Evolutionary conservation across 2,888 invertebrate species (phyloP), one percentile per base, ranked within the genome.

Genomic region (Aplocera efformata): DNA sequence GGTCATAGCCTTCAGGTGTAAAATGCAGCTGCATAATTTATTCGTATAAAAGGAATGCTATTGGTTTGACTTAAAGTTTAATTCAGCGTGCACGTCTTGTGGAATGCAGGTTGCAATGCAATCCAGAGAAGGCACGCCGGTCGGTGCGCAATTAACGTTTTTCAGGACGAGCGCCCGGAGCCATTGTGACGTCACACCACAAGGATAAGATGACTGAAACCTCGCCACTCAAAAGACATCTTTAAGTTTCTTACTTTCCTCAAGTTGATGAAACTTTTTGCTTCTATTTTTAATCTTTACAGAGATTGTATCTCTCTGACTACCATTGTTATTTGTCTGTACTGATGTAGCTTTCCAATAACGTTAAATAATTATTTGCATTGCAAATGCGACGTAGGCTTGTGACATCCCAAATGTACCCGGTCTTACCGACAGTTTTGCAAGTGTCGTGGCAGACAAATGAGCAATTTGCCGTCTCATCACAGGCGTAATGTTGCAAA

Each of bases 61-160:
- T 37, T 5, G 1, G 33, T 27, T 27, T 22, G 32, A 7, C 0
- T 8, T 46, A 67, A 63, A 60, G 63, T 67, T 63, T 50, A 50
- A 58, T 56, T 59, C 42, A 41, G 46, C 46, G 50, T 45, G 31
- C 42, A 31, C 28, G 34, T 33, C 28, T 36, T 35, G 42, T 56
- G 63, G 65, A 68, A 69, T 70, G 67, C 63, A 62, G 62, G 67
- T 58, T 67, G 69, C 70, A 64, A 60, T 66, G 69, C 69, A 66
- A 60, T 66, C 60, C 53, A 60, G 66, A 60, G 64, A 64, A 66
- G 60, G 58, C 61, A 56, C 63, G 60, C 66, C 63, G 59, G 68
- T 65, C 60, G 67, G 69, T 69, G 79, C 66, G 79, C 78, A 81
- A 83, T 83, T 83, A 83, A 78, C 76, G 77, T 78, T 79, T 80